Base-by-base conservation (phyloP, 2,797 vertebrate species). In the Cephalopachus bancanus region DNA sequence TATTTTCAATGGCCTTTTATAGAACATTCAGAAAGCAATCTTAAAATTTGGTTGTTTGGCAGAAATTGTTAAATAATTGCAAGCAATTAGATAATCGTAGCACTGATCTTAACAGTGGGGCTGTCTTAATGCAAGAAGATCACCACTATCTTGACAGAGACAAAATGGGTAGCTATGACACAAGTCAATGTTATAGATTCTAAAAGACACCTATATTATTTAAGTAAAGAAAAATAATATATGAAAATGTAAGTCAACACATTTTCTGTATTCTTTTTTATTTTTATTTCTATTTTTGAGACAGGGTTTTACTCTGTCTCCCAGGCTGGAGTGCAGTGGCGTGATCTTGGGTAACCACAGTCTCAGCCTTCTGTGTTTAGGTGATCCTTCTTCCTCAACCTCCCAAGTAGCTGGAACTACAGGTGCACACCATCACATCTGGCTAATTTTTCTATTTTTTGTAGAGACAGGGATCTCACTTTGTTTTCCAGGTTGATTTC, bases 11-110 rank as follows among this genome's bases (percentile, higher is more conserved):
- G 37, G 64, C 14, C 24, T 92, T 62, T 60, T 64, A 65, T 49
- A 79, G 79, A 79, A 87, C 26, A 71, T 90, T 87, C 19, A 72
- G 75, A 65, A 86, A 89, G 76, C n/a, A 92, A 79, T 72, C 8
- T 59, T 76, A 92, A 92, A 51, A 69, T 64, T 81, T 89, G 30
- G 30, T 60, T 81, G 51, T 90, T 90, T 80, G 57, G 65, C 20
- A 80, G n/a, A 83, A 95, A 65, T 76, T 37, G 84, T 65, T 83
- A 87, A 22, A 24, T 83, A 84, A 84, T 91, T 71, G 15, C 37
- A 51, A 20, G 8, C 17, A 20, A 65, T 75, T 72, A 83, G 44
- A 78, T 55, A 57, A 83, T 78, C 83, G 7, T 76, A 85, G 60
- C 28, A 81, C 62, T 78, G 9, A 96, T 91, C 8, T 2, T 37